Conservation (phyloP, 2,113 vertebrate genomes). For the Coregonus clupeaformis region DNA sequence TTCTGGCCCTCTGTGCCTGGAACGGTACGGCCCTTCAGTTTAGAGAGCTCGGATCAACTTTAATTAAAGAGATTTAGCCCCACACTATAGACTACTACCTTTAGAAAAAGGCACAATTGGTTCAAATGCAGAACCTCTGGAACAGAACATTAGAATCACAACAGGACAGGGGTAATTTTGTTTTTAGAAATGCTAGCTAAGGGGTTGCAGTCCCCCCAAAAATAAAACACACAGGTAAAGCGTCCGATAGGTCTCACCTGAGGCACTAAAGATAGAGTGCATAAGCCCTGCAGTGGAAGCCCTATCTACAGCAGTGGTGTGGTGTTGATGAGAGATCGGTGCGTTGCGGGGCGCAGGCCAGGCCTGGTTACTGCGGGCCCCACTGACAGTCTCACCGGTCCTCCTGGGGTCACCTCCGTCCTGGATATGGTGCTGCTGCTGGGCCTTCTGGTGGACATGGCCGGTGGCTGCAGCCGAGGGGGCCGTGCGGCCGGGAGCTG, state of each 20-base stretch:
- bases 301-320: constrained; percentile 38
- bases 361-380: constrained; percentile 31
- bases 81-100: constrained; percentile 1
- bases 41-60: background rate
- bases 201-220: too few species aligned
- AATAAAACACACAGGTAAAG: background rate
- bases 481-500: constrained; percentile 58
- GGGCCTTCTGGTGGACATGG: constrained; percentile 62
- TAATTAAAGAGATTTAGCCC: background rate
- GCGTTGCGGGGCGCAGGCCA: constrained; percentile 33
- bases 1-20: constrained; percentile 82
- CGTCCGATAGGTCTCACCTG: constrained; percentile 45
- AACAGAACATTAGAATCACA: constrained; percentile 18
- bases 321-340: constrained; percentile 16
- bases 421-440: constrained; percentile 59
- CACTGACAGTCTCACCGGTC: constrained; percentile 68
- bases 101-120: constrained; percentile 8
- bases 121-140: constrained; percentile 25
- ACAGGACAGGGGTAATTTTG: background rate
- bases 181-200: too few species aligned
- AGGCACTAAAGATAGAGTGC: constrained; percentile 36
- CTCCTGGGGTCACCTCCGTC: constrained; percentile 83
- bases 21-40: constrained; percentile 39
- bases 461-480: background rate
- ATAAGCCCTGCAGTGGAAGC: constrained; percentile 22